Evolutionary conservation across 2,888 invertebrate species (phyloP), one percentile per base, ranked within the genome.

Genomic region (Ceriagrion tenellum): DNA sequence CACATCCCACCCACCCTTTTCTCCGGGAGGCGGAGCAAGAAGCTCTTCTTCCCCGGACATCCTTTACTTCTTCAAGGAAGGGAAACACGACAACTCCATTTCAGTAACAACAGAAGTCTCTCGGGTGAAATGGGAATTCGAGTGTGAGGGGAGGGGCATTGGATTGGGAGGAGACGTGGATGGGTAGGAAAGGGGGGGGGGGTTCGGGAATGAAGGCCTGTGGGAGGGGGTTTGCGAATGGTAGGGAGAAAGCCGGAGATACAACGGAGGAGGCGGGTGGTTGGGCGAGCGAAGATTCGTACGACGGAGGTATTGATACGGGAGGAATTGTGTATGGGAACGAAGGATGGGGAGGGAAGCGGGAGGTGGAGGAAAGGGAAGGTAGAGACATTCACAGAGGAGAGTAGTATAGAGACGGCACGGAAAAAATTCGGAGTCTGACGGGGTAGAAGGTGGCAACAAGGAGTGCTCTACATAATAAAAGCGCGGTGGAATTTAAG

Each of bases 31-130:
- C 26, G 93, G 63, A 91, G 91, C 91, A 91, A 91, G 91, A 91
- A 93, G 93, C 93, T 93, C 93, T 69, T 93, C 93, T 93, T 93
- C 93, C 56, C 93, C 93, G 93, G 93, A 93, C 69, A 93, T 93
- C 93, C 93, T 93, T 74, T 93, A 93, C 93, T 93, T 74, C 93
- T 93, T 93, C 93, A 63, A 91, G 91, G 91, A 91, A 91, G 91
- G 55, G 91, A 93, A 81, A 93, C 93, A 93, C 93, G 93, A 93
- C 93, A 93, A 69, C 93, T 93, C 93, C 93, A 93, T 93, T 93
- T 93, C 93, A 74, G 93, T 69, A 93, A 93, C 93, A 93, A 93
- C 93, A 93, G 93, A 93, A 93, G 69, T 93, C 93, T 93, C 93
- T 93, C 93, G 93, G 93, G 93, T 91, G 93, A 93, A 93, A 93